Conservation (phyloP, 2,797 vertebrate species). For the Tapera naevia region DNA sequence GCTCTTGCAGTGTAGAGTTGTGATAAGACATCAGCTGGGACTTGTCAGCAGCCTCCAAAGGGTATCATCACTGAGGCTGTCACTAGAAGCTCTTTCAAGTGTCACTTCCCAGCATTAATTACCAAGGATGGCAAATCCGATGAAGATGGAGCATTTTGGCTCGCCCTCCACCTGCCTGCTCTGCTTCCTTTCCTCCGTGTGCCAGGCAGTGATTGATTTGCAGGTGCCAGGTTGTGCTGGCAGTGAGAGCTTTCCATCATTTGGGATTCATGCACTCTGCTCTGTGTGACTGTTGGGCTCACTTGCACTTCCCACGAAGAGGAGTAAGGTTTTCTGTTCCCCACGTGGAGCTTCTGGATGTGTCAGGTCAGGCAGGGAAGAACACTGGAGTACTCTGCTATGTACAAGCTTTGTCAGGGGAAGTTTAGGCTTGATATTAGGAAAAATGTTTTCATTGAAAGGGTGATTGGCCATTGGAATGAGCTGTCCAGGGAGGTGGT, state of each 20-base stretch:
- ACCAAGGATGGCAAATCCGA: conserved; percentile 51
- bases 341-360: not conserved
- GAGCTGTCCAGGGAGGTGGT: no score
- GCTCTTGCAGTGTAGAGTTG: not conserved
- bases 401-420: no score
- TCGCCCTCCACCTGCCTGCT: not conserved
- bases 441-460: no score
- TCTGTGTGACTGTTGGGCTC: rapidly evolving
- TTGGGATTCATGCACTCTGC: rapidly evolving
- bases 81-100: conserved; percentile 71
- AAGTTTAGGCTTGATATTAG: no score
- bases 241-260: rapidly evolving
- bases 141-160: not conserved
- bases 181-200: not conserved
- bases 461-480: no score
- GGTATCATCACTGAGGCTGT: conserved; percentile 49
- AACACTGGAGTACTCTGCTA: not conserved
- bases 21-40: conserved; percentile 61
- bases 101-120: conserved; percentile 74
- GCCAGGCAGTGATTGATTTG: not conserved
- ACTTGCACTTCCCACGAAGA: rapidly evolving
- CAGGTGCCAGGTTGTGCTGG: not conserved
- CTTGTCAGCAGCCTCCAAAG: conserved; percentile 62
- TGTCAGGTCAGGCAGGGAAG: not conserved
- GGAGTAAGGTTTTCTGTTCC: not conserved